These are phyloP conservation scores for Stichodactyla helianthus DNA, from an alignment of 64 coral and sea anemone species.

Conservation along the genomic window DNA sequence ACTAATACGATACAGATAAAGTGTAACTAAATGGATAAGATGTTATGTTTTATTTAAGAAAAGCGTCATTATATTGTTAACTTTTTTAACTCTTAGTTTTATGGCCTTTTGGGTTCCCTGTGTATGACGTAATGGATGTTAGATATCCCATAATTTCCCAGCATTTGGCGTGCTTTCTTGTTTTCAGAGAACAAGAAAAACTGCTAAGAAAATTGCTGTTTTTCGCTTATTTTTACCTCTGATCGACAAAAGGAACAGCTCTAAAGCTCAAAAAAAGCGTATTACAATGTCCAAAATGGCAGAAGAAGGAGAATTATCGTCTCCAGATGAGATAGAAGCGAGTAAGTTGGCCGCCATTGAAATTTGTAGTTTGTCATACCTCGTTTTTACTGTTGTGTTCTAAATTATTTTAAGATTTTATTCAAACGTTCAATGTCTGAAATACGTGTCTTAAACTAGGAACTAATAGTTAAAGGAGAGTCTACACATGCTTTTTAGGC, in stretches of 20 bases:
- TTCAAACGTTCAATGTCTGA: not conserved
- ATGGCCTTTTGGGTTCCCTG: not conserved
- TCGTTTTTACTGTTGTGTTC: not conserved
- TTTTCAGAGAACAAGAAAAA: not conserved
- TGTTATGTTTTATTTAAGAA: not conserved
- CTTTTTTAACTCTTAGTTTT: not conserved
- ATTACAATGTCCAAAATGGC: conserved; percentile 44
- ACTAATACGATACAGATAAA: too few species aligned
- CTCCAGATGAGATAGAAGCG: conserved; percentile 90
- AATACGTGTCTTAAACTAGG: not conserved
- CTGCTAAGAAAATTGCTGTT: not conserved
- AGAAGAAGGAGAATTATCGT: conserved; percentile 97
- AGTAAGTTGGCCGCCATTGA: conserved; percentile 57
- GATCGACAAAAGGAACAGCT: not conserved
- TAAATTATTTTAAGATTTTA: not conserved
- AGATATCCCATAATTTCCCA: not conserved
- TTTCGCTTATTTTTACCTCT: not conserved
- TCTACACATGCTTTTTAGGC: not conserved
- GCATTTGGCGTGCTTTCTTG: conserved; percentile 11
- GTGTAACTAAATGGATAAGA: too few species aligned
- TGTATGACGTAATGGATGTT: conserved; percentile 1
- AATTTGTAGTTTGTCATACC: not conserved
- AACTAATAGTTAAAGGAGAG: not conserved
- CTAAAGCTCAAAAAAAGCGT: not conserved
- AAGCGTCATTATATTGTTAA: not conserved